Percentiles rank a stretch among this genome's conserved stretches.
Conservation (phyloP, 2,888 invertebrate species). For the Diachrysia chrysitis region DNA sequence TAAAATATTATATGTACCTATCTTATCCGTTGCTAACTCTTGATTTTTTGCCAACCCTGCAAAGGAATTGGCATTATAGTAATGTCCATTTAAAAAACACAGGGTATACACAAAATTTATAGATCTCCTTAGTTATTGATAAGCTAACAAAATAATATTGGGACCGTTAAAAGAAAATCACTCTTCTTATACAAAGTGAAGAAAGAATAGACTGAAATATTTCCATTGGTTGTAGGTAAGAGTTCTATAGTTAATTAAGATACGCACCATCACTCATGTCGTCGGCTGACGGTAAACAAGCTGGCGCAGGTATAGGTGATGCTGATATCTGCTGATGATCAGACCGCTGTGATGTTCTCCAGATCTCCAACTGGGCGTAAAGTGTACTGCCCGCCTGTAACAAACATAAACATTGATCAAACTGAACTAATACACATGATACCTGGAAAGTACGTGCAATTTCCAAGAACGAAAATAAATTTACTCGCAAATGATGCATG, state of each 20-base stretch:
- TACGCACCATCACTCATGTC: conserved; percentile 92
- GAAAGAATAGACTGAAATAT: background rate
- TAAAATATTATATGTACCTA: conserved; percentile 47
- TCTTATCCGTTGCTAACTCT: conserved; percentile 54
- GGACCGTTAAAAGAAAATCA: background rate
- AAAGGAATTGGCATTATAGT: conserved; percentile 52
- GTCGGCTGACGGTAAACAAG: conserved; percentile 87
- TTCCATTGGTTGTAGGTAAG: background rate
- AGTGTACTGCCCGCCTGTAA: conserved; percentile 94
- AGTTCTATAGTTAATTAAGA: background rate
- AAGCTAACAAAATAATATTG: no score
- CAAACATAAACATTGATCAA: conserved; percentile 58
- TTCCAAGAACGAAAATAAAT: conserved; percentile 26
- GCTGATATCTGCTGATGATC: conserved; percentile 82
- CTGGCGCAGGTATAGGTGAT: conserved; percentile 78
- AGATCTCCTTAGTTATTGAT: background rate
- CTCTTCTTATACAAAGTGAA: background rate
- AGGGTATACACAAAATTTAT: background rate
- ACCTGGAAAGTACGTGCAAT: conserved; percentile 20
- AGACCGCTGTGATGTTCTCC: conserved; percentile 86
- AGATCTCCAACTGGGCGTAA: conserved; percentile 96
- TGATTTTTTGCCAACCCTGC: conserved; percentile 52
- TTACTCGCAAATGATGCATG: conserved; percentile 16
- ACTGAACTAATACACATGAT: conserved; percentile 38
- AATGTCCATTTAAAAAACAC: conserved; percentile 23